Conservation (phyloP, 2,113 vertebrate genomes). For the Sapayoa aenigma region DNA sequence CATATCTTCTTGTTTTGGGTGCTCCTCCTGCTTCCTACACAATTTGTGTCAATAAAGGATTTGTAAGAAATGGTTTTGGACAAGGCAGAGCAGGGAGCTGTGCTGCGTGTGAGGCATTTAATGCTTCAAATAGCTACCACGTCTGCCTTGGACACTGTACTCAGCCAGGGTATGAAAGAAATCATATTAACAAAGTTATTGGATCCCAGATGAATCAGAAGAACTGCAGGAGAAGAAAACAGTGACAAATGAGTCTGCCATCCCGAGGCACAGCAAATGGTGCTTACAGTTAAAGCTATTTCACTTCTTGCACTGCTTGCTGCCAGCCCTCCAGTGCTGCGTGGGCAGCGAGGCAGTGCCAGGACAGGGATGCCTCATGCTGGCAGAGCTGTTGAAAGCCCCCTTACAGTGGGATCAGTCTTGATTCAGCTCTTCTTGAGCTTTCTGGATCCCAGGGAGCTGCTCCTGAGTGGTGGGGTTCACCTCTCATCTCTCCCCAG, state of each 20-base stretch:
- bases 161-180: background rate
- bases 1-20: background rate
- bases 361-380: accelerated
- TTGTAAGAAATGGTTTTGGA: background rate
- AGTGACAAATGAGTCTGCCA: slow-evolving; percentile 63
- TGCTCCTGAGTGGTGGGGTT: background rate
- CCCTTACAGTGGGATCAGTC: accelerated
- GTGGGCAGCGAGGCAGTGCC: accelerated
- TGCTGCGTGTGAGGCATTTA: background rate
- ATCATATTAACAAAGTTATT: slow-evolving; percentile 55
- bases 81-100: background rate
- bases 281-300: background rate
- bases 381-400: background rate
- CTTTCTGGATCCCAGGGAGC: background rate
- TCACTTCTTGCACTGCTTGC: background rate
- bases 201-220: slow-evolving; percentile 36
- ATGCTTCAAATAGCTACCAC: background rate
- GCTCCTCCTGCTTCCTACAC: background rate
- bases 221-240: slow-evolving; percentile 43
- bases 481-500: background rate
- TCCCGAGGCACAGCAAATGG: background rate
- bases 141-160: background rate
- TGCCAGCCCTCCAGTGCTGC: accelerated
- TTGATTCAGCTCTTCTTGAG: background rate
- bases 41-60: background rate